These are phyloP conservation scores for Pachyramphus minor DNA, from an alignment of 2,113 vertebrate species.

Conservation along the genomic window DNA sequence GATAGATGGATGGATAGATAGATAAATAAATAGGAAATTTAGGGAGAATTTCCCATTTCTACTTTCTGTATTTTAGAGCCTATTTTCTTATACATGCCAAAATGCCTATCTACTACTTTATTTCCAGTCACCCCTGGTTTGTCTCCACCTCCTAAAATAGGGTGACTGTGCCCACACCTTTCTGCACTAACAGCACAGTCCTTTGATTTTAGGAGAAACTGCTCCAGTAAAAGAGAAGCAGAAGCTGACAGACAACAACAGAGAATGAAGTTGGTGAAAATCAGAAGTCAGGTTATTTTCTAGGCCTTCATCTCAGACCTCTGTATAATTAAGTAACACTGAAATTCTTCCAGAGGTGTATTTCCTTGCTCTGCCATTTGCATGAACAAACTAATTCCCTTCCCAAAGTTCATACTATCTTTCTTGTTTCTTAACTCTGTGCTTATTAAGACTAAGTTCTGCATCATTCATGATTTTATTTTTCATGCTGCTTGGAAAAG, in stretches of 20 bases:
- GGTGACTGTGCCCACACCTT: rapidly evolving
- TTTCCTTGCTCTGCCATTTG: background rate
- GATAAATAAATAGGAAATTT: background rate
- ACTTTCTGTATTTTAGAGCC: background rate
- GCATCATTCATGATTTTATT: background rate
- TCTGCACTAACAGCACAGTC: background rate
- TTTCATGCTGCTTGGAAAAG: background rate
- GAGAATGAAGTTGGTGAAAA: background rate
- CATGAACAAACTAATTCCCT: background rate
- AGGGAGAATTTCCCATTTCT: background rate
- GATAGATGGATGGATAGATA: background rate
- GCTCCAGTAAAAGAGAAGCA: rapidly evolving
- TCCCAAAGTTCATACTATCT: background rate
- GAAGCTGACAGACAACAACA: background rate
- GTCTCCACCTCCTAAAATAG: background rate
- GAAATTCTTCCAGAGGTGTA: background rate
- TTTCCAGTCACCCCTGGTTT: background rate
- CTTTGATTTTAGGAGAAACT: background rate
- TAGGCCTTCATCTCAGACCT: background rate
- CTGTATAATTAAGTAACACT: background rate
- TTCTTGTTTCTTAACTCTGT: background rate
- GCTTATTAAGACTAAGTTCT: background rate
- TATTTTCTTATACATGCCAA: background rate
- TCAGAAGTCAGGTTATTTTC: background rate
- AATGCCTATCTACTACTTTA: background rate